phyloP scores from a whole-genome alignment of 2,888 invertebrate species.

The Margaritifera margaritifera region DNA sequence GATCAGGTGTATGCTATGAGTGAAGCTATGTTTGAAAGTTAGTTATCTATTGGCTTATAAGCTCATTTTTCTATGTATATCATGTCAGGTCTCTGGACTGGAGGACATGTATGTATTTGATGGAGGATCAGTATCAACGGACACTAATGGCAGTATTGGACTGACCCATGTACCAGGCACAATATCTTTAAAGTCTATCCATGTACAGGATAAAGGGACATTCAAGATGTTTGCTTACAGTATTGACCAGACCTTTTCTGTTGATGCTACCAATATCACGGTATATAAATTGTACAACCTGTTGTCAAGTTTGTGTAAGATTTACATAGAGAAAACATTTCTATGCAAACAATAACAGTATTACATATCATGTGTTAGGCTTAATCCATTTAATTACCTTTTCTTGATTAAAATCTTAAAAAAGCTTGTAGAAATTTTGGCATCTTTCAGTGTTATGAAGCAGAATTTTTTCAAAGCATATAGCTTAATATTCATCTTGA shows the following conservation, averaged over 20 bases:
- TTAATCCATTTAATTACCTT: too few relatives aligned
- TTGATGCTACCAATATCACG: slow-evolving; percentile 43
- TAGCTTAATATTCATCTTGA: too few relatives aligned
- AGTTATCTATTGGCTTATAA: not conserved
- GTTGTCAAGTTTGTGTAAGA: too few relatives aligned
- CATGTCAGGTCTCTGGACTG: slow-evolving; percentile 50
- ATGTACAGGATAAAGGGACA: slow-evolving; percentile 56
- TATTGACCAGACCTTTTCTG: slow-evolving; percentile 21
- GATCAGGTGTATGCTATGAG: too few relatives aligned
- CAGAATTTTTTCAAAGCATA: too few relatives aligned
- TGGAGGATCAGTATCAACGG: slow-evolving; percentile 47
- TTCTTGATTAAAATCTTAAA: too few relatives aligned
- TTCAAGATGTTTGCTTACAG: slow-evolving; percentile 42
- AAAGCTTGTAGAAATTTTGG: too few relatives aligned
- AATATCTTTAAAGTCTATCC: slow-evolving; percentile 45
- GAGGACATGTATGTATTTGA: slow-evolving; percentile 60
- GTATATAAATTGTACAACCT: too few relatives aligned
- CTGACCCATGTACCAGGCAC: slow-evolving; percentile 19
- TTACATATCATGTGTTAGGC: too few relatives aligned
- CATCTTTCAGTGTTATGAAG: too few relatives aligned
- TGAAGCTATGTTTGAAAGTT: not conserved
- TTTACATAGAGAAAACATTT: too few relatives aligned
- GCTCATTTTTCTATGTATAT: not conserved
- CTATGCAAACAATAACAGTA: too few relatives aligned
- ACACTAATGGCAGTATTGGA: slow-evolving; percentile 49